phyloP scores from a whole-genome alignment of 2,888 invertebrate genomes.

The Halictus quadricinctus region DNA sequence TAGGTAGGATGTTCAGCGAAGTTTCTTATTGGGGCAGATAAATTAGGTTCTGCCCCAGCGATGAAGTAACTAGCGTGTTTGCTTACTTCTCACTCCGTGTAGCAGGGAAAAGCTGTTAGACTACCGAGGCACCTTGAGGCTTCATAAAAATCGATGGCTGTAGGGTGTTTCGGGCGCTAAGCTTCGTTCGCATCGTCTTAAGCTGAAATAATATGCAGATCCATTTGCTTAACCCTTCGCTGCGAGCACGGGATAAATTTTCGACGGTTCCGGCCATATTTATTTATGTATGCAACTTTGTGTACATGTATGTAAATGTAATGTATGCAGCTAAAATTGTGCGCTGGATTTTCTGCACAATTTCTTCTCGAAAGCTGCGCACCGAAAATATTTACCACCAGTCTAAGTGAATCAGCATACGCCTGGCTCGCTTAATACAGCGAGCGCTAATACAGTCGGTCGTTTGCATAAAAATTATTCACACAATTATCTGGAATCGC shows the following conservation, averaged over 20 bases:
- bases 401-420: neutral
- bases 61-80: constrained; percentile 15
- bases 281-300: neutral
- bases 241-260: neutral
- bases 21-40: neutral
- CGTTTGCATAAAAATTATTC: neutral
- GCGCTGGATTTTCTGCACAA: neutral
- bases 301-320: neutral
- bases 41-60: neutral
- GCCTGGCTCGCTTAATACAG: neutral
- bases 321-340: neutral
- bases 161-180: neutral
- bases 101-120: constrained; percentile 3
- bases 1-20: neutral
- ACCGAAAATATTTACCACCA: neutral
- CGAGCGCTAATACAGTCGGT: neutral
- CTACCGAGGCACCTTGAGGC: neutral
- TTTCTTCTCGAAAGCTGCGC: neutral
- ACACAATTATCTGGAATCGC: neutral
- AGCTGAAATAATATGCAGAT: neutral
- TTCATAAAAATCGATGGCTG: neutral
- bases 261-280: neutral
- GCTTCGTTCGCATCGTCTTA: neutral
- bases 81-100: neutral
- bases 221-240: neutral